phyloP scores from a whole-genome alignment of 2,113 vertebrate species.

The Sebastes schlegelii region DNA sequence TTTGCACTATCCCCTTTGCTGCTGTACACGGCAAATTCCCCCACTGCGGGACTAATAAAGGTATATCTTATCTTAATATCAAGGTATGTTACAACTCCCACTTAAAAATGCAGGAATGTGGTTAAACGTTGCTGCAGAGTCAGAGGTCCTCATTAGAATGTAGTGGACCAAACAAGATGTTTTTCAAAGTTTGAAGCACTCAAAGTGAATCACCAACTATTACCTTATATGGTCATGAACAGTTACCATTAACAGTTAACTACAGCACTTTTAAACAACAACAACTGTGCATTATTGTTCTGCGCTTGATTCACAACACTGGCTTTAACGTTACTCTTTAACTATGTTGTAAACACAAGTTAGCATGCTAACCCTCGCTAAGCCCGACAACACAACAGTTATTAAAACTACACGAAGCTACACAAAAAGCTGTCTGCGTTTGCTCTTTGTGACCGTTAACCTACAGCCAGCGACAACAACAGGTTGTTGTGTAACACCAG shows the following conservation, averaged over 20 bases:
- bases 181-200: neutral
- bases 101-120: neutral
- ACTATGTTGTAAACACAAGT: constrained; percentile 8
- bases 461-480: neutral
- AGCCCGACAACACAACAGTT: neutral
- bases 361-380: neutral
- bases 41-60: no score
- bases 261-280: neutral
- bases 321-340: neutral
- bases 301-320: neutral
- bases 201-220: neutral
- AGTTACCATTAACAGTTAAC: neutral
- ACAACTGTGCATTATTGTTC: neutral
- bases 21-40: no score
- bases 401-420: neutral
- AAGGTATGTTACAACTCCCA: neutral
- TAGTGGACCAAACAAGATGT: neutral
- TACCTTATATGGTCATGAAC: neutral
- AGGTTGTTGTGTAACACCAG: neutral
- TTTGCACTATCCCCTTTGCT: no score
- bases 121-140: neutral
- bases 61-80: no score
- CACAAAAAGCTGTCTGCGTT: neutral
- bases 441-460: neutral
- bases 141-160: neutral